phyloP scores from a whole-genome alignment of 1,140 invertebrate genomes.

The Aradophagus sp. region DNA sequence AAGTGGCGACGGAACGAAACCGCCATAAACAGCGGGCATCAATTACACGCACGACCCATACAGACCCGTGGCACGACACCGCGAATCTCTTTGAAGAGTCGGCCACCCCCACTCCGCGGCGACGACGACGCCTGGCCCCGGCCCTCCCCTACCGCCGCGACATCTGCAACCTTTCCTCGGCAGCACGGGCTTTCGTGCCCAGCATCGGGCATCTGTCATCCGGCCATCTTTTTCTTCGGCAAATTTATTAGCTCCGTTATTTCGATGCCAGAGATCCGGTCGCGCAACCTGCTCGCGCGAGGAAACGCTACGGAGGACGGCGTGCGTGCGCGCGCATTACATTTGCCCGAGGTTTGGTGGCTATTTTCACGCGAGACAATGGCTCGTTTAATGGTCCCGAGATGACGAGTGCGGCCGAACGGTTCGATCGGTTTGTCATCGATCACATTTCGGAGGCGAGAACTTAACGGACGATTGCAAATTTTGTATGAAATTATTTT shows the following conservation, averaged over 20 bases:
- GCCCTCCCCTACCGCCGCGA: slow-evolving; percentile 25
- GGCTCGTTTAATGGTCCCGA: slow-evolving; percentile 18
- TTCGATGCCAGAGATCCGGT: slow-evolving; percentile 60
- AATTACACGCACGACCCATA: slow-evolving; percentile 50
- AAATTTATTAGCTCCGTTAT: slow-evolving; percentile 71
- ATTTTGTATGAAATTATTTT: no score
- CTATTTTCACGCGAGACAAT: slow-evolving; percentile 16
- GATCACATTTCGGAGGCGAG: neutral
- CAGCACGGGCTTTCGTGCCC: slow-evolving; percentile 59
- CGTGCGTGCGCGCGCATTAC: slow-evolving; percentile 38
- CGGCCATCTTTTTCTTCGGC: slow-evolving; percentile 69
- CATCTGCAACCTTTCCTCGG: slow-evolving; percentile 57
- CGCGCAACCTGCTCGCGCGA: slow-evolving; percentile 38
- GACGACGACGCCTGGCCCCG: slow-evolving; percentile 10
- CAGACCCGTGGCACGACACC: slow-evolving; percentile 38
- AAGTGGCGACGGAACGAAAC: no score
- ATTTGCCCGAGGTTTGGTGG: slow-evolving; percentile 20
- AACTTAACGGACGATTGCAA: no score
- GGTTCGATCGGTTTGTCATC: neutral
- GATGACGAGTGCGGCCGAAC: slow-evolving; percentile 5
- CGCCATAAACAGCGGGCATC: slow-evolving; percentile 53
- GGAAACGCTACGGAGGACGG: slow-evolving; percentile 52
- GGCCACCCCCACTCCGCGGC: slow-evolving; percentile 25
- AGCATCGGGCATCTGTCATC: slow-evolving; percentile 71
- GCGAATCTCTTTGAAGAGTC: slow-evolving; percentile 51